Evolutionary conservation across 2,888 invertebrate genomes (phyloP).

Genomic region (Aromia moschata): DNA sequence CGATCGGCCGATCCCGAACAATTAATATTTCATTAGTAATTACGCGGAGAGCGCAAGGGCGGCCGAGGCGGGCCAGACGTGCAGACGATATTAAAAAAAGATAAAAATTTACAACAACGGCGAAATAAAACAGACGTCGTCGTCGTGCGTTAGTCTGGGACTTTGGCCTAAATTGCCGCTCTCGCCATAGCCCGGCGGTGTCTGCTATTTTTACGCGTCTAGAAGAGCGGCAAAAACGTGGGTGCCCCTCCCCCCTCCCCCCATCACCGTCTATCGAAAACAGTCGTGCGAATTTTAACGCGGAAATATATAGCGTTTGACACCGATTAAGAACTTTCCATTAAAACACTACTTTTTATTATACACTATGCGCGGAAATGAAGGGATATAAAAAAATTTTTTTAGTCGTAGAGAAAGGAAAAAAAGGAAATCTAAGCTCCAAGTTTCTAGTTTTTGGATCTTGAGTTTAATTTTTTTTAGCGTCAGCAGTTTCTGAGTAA

Average conservation of each 20-base stretch:
- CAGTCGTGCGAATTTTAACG: constrained; percentile 2
- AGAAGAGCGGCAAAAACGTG: constrained; percentile 6
- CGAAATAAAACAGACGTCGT: constrained; percentile 30
- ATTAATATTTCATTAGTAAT: constrained; percentile 25
- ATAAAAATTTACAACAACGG: constrained; percentile 25
- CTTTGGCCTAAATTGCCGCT: constrained; percentile 29
- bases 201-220: constrained; percentile 18
- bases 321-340: too few species aligned
- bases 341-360: too few species aligned
- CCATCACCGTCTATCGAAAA: too few species aligned
- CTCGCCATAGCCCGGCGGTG: constrained; percentile 9
- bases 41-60: constrained; percentile 8
- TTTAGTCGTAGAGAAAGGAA: too few species aligned
- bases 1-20: constrained; percentile 19
- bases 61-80: constrained; percentile 19
- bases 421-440: too few species aligned
- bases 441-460: too few species aligned
- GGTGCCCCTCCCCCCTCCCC: too few species aligned
- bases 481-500: too few species aligned
- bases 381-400: too few species aligned
- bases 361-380: too few species aligned
- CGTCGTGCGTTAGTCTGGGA: constrained; percentile 12
- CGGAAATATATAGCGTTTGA: too few species aligned
- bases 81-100: constrained; percentile 24
- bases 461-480: too few species aligned